Evolutionary conservation across 2,888 invertebrate genomes (phyloP), one percentile per base, ranked within the genome.

Genomic region (Eupeodes latifasciatus): DNA sequence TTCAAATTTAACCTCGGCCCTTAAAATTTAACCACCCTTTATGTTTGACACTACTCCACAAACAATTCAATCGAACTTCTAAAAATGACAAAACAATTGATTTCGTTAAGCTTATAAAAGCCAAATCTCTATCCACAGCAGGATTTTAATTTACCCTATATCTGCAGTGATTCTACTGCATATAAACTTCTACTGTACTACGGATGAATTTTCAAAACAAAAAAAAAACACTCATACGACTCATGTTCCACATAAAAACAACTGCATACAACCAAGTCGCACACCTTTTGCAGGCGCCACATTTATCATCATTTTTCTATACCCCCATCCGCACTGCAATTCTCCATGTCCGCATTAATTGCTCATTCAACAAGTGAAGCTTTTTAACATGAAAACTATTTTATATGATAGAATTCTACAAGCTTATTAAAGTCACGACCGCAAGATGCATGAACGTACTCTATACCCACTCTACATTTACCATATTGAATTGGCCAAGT

Each of bases 351-450:
- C 76, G 9, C 9, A 77, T 59, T 81, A 81, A 77, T 81, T 81
- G 76, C 59, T 57, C 53, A 82, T 82, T 78, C 85, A 86, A 81
- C 81, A 81, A 81, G 66, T 78, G n/a, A 66, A 12, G 27, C 67
- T 74, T 61, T 64, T 51, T 44, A 81, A 67, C 44, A 72, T 71
- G 51, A 77, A 76, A 81, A 76, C 76, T 72, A 66, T 72, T 59
- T 49, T 49, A 49, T 34, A 19, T 49, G 27, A 66, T 27, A 12
- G 57, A 61, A 74, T 62, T 66, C 36, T 66, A 53, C 12, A 49
- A 44, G 49, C 44, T 47, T 34, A 76, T 55, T 57, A 77, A 16
- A 72, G 64, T 80, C 85, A 71, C 81, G 78, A 62, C 49, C 62
- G 62, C 62, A 62, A 16, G 62, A 62, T 27, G 16, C 40, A 14